Percentiles rank a stretch among this genome's conserved stretches.
Conservation (phyloP, 2,888 invertebrate species). For the Sialis fuliginosa region DNA sequence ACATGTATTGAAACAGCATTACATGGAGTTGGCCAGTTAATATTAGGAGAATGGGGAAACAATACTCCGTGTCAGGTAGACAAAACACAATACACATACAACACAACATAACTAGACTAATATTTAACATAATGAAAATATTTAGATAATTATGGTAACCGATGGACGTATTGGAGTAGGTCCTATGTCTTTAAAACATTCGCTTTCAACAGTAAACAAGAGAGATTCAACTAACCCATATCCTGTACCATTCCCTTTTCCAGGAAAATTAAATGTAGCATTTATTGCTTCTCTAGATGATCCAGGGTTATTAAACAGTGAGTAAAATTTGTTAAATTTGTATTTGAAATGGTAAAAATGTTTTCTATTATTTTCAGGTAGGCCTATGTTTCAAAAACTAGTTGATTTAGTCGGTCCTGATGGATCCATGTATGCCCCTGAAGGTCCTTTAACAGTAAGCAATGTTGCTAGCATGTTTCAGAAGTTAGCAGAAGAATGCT, state of each 20-base stretch:
- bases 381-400: constrained; percentile 62
- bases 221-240: constrained; percentile 30
- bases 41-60: constrained; percentile 79
- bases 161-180: constrained; percentile 59
- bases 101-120: not conserved
- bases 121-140: constrained; percentile 9
- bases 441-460: constrained; percentile 24
- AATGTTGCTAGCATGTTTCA: constrained; percentile 37
- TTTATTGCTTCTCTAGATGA: constrained; percentile 50
- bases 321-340: constrained; percentile 8
- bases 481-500: constrained; percentile 53
- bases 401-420: constrained; percentile 57
- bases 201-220: constrained; percentile 29
- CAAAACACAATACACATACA: not conserved
- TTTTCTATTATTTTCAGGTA: constrained; percentile 27
- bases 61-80: constrained; percentile 65
- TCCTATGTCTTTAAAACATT: constrained; percentile 40
- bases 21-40: constrained; percentile 57
- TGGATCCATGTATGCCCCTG: constrained; percentile 39
- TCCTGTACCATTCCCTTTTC: constrained; percentile 63
- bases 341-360: constrained; percentile 12
- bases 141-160: constrained; percentile 49
- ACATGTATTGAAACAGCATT: constrained; percentile 69
- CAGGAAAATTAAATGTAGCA: constrained; percentile 62
- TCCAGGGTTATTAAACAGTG: constrained; percentile 28